Conservation (phyloP, 2,888 invertebrate genomes). For the Thyatira batis region DNA sequence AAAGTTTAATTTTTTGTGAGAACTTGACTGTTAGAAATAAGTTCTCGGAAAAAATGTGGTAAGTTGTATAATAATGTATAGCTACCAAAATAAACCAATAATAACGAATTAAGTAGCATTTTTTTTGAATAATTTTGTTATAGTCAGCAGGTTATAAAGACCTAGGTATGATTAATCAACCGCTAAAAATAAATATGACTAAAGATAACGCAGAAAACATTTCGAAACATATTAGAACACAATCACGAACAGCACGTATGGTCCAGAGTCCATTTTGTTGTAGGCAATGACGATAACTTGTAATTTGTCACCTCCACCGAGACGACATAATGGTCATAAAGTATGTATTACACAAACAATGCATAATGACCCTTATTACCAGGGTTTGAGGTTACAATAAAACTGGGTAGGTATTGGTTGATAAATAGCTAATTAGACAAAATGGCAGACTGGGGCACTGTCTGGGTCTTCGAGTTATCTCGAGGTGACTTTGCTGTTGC, state of each 20-base stretch:
- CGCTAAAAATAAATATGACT: background rate
- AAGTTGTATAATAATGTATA: too few relatives aligned
- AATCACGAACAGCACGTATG: conserved; percentile 12
- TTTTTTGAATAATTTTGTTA: too few relatives aligned
- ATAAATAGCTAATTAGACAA: conserved; percentile 24
- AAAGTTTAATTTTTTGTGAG: too few relatives aligned
- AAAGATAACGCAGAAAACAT: background rate
- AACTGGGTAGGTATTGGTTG: conserved; percentile 8
- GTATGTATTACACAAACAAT: background rate
- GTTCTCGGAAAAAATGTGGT: too few relatives aligned
- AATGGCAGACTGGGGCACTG: conserved; percentile 20
- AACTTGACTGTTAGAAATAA: too few relatives aligned
- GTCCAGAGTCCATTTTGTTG: conserved; percentile 32
- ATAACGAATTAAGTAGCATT: too few relatives aligned
- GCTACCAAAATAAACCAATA: too few relatives aligned
- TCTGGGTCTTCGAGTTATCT: conserved; percentile 25
- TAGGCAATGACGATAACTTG: conserved; percentile 14
- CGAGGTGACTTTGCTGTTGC: conserved; percentile 24
- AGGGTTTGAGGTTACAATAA: conserved; percentile 11
- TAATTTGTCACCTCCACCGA: conserved; percentile 46
- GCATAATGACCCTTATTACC: background rate
- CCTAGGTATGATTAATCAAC: background rate
- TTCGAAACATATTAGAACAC: background rate
- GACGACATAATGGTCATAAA: conserved; percentile 9
- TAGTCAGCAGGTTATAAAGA: too few relatives aligned